These are phyloP conservation scores for Drosophila kanapiae DNA, from an alignment of 1,140 invertebrate genomes.

Conservation along the genomic window DNA sequence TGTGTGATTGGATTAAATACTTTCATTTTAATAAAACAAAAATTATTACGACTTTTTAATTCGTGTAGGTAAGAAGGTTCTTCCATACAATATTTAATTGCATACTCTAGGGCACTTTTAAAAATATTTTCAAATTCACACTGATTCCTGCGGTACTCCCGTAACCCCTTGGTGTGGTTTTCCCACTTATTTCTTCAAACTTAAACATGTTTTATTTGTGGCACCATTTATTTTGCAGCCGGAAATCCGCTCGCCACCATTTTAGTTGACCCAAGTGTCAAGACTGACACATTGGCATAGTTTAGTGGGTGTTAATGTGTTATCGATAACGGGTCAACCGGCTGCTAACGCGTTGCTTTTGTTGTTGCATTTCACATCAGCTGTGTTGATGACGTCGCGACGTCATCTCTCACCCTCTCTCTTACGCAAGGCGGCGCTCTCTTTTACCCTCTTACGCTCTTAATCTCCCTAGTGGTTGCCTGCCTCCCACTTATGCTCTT, in stretches of 20 bases:
- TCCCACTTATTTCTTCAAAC: no score
- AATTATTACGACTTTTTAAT: neutral
- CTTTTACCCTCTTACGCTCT: constrained; percentile 10
- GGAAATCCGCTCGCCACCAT: constrained; percentile 12
- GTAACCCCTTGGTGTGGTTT: no score
- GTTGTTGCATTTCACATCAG: constrained; percentile 24
- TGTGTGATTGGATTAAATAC: constrained; percentile 9
- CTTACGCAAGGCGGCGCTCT: constrained; percentile 1
- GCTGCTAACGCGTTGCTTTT: constrained; percentile 49
- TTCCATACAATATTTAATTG: neutral
- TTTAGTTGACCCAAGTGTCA: constrained; percentile 13
- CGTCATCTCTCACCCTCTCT: constrained; percentile 15
- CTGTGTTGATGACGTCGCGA: constrained; percentile 10
- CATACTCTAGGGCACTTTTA: neutral
- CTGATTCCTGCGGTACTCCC: no score
- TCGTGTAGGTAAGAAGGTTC: neutral
- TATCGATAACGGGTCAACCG: constrained; percentile 56
- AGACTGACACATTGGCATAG: constrained; percentile 69
- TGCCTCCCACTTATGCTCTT: constrained; percentile 7
- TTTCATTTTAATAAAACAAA: constrained; percentile 8
- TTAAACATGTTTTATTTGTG: no score
- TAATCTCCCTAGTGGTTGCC: neutral
- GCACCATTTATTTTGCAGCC: neutral
- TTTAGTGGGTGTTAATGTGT: constrained; percentile 48
- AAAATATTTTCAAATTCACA: neutral